These are phyloP conservation scores for Apteryx owenii DNA, from an alignment of 2,113 vertebrate species.

Conservation along the genomic window DNA sequence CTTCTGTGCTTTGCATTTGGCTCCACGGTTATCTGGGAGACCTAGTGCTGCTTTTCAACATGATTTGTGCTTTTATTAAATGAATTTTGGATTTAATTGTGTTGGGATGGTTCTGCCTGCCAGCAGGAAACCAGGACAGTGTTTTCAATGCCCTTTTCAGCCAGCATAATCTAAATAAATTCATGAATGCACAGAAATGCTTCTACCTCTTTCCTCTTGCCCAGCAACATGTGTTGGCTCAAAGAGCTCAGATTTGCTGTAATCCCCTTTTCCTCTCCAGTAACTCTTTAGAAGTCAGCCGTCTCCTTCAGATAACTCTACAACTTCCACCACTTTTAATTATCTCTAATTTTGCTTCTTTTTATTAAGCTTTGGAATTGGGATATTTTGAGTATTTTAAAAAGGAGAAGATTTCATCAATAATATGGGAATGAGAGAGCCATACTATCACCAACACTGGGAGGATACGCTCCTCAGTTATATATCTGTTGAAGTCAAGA, in stretches of 20 bases:
- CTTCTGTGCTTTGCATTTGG: not conserved
- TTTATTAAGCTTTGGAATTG: not conserved
- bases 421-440: not conserved
- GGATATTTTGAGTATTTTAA: not conserved
- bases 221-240: constrained; percentile 36
- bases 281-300: constrained; percentile 3
- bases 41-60: not conserved
- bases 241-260: constrained; percentile 13
- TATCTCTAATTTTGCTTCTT: not conserved
- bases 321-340: not conserved
- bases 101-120: constrained; percentile 43
- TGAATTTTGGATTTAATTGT: constrained; percentile 61
- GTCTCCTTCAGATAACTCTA: not conserved
- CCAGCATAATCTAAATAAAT: constrained; percentile 33
- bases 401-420: not conserved
- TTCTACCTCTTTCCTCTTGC: not conserved
- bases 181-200: constrained; percentile 32
- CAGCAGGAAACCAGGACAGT: constrained; percentile 32
- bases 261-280: constrained; percentile 47
- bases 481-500: not conserved
- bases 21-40: not conserved
- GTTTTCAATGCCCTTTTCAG: constrained; percentile 37
- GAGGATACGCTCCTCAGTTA: not conserved
- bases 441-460: not conserved
- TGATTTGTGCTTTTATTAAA: constrained; percentile 53